phyloP scores from a whole-genome alignment of 2,113 vertebrate species.

The Cebus imitator region DNA sequence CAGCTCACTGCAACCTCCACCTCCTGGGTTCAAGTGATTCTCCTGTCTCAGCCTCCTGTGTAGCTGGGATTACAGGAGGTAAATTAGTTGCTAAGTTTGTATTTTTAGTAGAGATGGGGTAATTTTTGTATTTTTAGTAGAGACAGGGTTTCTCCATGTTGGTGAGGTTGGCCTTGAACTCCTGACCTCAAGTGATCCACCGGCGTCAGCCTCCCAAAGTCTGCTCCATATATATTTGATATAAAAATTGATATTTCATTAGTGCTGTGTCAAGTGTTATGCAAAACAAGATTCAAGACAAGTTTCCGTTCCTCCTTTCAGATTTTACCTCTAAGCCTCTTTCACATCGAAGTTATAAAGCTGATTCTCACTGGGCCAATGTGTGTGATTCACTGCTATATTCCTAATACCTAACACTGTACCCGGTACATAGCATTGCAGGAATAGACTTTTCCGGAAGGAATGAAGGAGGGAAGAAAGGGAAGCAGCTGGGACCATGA shows the following conservation, averaged over 20 bases:
- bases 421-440: neutral
- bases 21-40: too few species aligned
- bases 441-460: neutral
- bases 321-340: neutral
- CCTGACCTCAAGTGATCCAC: too few species aligned
- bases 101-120: too few species aligned
- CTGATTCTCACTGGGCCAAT: neutral
- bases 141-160: too few species aligned
- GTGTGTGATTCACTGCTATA: neutral
- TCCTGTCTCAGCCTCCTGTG: too few species aligned
- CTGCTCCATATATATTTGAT: neutral
- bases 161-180: too few species aligned
- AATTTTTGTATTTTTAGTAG: too few species aligned
- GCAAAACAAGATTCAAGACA: neutral
- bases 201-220: too few species aligned
- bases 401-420: neutral
- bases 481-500: neutral
- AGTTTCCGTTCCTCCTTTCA: neutral
- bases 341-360: slow-evolving; percentile 1
- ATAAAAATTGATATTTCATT: neutral
- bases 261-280: neutral
- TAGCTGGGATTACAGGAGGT: too few species aligned
- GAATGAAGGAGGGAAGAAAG: neutral
- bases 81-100: too few species aligned
- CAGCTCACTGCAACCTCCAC: too few species aligned